phyloP scores from a whole-genome alignment of 2,888 invertebrate genomes.

The Lochmaea capreae region DNA sequence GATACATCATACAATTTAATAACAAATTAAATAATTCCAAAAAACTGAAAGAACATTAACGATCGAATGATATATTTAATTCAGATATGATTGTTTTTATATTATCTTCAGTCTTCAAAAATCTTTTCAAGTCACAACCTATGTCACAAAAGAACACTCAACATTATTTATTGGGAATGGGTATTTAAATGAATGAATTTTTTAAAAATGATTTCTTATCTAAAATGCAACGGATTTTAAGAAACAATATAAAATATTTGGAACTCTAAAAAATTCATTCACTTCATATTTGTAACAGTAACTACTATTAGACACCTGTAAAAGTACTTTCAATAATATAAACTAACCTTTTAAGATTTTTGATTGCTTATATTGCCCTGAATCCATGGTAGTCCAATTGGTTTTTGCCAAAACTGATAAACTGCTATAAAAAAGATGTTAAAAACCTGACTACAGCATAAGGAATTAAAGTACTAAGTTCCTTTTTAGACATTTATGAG shows the following conservation, averaged over 20 bases:
- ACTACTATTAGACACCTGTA: no score
- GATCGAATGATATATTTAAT: not conserved
- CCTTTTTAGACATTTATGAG: no score
- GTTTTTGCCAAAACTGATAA: not conserved
- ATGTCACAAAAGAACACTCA: not conserved
- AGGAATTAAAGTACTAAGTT: not conserved
- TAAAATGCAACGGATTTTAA: not conserved
- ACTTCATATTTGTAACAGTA: not conserved
- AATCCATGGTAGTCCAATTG: not conserved
- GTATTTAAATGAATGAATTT: not conserved
- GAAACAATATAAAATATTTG: no score
- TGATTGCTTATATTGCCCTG: not conserved
- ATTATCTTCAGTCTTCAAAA: constrained; percentile 1
- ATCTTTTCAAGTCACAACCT: not conserved
- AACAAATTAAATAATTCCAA: not conserved
- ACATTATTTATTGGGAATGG: not conserved
- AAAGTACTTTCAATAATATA: not conserved
- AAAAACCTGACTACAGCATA: not conserved
- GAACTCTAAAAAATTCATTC: not conserved
- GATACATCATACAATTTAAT: not conserved
- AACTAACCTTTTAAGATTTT: constrained; percentile 7
- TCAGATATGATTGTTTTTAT: not conserved
- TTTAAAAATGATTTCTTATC: not conserved
- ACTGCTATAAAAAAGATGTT: not conserved
- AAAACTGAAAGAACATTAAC: not conserved